phyloP scores from a whole-genome alignment of 2,888 invertebrate species.

The Xestia rhomboidea region DNA sequence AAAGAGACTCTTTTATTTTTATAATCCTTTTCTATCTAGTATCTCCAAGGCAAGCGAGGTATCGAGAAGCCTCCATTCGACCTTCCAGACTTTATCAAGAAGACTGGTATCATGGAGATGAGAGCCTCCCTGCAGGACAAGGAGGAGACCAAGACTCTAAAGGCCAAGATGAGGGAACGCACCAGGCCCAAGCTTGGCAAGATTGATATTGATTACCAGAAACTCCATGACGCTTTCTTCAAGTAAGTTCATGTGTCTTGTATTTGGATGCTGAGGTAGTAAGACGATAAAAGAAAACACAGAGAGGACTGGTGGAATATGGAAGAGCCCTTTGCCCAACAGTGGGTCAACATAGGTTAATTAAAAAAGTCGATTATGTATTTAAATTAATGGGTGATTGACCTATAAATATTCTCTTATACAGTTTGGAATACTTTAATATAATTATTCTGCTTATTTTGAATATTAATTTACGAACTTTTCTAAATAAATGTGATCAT shows the following conservation, averaged over 20 bases:
- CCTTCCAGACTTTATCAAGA: slow-evolving; percentile 99
- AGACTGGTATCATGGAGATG: slow-evolving; percentile 99
- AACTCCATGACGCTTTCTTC: slow-evolving; percentile 99
- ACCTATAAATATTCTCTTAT: neutral
- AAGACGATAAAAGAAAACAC: neutral
- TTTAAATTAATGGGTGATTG: neutral
- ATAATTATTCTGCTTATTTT: neutral
- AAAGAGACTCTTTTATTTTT: neutral
- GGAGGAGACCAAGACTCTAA: slow-evolving; percentile 97
- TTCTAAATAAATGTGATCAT: slow-evolving; percentile 65
- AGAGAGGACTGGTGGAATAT: neutral
- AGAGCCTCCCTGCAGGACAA: slow-evolving; percentile 99
- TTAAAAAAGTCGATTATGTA: neutral
- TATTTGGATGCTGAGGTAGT: neutral
- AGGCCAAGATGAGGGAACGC: slow-evolving; percentile 99
- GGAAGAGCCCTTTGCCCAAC: neutral
- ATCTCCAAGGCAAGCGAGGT: slow-evolving; percentile 98
- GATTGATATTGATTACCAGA: slow-evolving; percentile 99
- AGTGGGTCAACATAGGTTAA: neutral
- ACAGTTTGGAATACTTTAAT: neutral
- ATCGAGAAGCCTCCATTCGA: slow-evolving; percentile 99
- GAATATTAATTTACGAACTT: neutral
- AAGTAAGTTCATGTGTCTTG: slow-evolving; percentile 89
- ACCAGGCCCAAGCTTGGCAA: slow-evolving; percentile 99
- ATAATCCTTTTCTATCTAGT: slow-evolving; percentile 80